Evolutionary conservation across 2,888 invertebrate species (phyloP), one percentile per base, ranked within the genome.

Genomic region (Dorcus hopei): DNA sequence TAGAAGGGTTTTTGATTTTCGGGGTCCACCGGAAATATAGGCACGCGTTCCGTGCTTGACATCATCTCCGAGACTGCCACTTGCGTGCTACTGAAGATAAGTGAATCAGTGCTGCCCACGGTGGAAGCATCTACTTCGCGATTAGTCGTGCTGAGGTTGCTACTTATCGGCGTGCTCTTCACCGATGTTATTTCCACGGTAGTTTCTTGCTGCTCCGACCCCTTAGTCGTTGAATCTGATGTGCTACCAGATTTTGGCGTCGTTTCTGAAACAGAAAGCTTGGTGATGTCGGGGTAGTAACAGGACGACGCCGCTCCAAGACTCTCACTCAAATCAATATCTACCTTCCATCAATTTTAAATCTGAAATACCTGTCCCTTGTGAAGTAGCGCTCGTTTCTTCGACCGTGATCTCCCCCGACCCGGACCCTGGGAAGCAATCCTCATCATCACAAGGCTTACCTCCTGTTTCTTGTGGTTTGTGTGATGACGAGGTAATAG

Each of bases 391-490:
- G 70, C 72, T 83, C 26, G 77, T 77, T 59, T 87, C 89, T 68
- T 90, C 91, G 1, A 74, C 72, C 3, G 89, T 88, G 59, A 86
- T 83, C 69, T 88, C 87, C 52, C 88, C 87, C 64, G 87, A 86
- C 0, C 93, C 93, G 0, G 92, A 92, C 0, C 93, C 93, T 66
- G 87, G 89, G 58, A 87, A 84, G 69, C 92, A 92, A 72, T 95
- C 94, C 74, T 95, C 95, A 73, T 94, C 94, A 68, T 93, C 93
- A 60, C 78, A 78, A 6, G 72, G 74, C 50, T 74, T 76, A 9
- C 69, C 73, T 26, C 62, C 68, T 45, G 61, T 55, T 47, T 50
- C 54, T 6, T 64, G 54, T 39, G 54, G 54, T 19, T 57, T 58
- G 41, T 71, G 72, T n/a, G 75, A 67, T 33, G 67, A 65, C 61